Percentiles rank a stretch among this genome's conserved stretches.
Conservation (phyloP, 2,888 invertebrate genomes). For the Crematogaster levior region DNA sequence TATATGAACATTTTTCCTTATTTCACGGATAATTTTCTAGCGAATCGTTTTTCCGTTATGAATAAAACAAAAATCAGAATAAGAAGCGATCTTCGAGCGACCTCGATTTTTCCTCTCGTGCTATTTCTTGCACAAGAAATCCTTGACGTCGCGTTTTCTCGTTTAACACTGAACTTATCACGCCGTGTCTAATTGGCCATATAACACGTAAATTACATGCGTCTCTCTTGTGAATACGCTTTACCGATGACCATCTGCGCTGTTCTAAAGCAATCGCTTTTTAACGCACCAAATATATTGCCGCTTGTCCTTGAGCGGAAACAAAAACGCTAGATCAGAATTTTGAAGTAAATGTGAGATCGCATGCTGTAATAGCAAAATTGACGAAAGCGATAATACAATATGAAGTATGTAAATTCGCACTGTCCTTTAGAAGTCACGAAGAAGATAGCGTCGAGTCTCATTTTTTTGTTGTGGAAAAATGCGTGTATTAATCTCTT, state of each 20-base stretch:
- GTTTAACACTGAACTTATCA: conserved; percentile 72
- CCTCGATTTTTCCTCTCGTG: conserved; percentile 64
- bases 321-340: neutral
- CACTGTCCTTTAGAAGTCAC: neutral
- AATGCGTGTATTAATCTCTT: neutral
- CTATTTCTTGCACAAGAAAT: conserved; percentile 64
- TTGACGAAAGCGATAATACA: neutral
- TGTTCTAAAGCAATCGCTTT: conserved; percentile 44
- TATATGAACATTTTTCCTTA: neutral
- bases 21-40: conserved; percentile 18
- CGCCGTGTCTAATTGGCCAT: conserved; percentile 67
- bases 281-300: conserved; percentile 35
- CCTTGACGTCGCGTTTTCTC: conserved; percentile 65
- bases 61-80: conserved; percentile 19
- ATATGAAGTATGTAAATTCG: neutral
- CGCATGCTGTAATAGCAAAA: neutral
- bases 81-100: conserved; percentile 48
- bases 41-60: conserved; percentile 10
- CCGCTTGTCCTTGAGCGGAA: neutral
- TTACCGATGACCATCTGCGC: conserved; percentile 56
- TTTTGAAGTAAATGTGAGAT: conserved; percentile 3
- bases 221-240: conserved; percentile 24
- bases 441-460: neutral
- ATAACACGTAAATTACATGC: conserved; percentile 27
- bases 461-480: neutral